phyloP scores from a whole-genome alignment of 2,113 vertebrate species.

The Onychostruthus taczanowskii region DNA sequence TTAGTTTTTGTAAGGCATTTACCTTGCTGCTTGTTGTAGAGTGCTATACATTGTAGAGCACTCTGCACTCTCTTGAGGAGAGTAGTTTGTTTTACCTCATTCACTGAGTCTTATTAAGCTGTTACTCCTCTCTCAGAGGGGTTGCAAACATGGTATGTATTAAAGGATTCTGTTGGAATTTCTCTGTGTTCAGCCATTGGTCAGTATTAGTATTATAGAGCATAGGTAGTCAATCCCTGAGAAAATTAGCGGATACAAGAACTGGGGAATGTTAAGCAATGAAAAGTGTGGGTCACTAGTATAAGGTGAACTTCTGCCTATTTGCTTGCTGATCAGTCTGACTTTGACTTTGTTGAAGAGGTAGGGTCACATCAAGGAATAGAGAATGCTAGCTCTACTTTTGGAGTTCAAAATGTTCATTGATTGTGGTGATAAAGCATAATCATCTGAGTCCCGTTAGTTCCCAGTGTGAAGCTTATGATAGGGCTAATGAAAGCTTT shows the following conservation, averaged over 20 bases:
- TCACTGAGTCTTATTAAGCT: neutral
- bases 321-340: neutral
- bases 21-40: neutral
- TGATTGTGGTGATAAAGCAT: neutral
- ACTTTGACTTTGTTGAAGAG: neutral
- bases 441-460: neutral
- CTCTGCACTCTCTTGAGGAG: neutral
- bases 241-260: neutral
- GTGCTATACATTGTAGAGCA: rapidly evolving
- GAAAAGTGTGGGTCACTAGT: neutral
- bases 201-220: neutral
- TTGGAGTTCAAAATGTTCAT: neutral
- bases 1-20: neutral
- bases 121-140: neutral
- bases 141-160: neutral
- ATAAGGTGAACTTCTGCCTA: neutral
- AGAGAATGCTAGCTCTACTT: neutral
- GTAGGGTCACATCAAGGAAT: neutral
- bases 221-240: neutral
- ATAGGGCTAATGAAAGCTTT: neutral
- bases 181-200: neutral
- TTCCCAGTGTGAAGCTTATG: neutral
- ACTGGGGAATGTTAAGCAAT: neutral
- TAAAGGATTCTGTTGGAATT: neutral
- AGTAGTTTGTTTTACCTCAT: neutral